Evolutionary conservation across 2,888 invertebrate species (phyloP).

Genomic region (Agrilus mali): DNA sequence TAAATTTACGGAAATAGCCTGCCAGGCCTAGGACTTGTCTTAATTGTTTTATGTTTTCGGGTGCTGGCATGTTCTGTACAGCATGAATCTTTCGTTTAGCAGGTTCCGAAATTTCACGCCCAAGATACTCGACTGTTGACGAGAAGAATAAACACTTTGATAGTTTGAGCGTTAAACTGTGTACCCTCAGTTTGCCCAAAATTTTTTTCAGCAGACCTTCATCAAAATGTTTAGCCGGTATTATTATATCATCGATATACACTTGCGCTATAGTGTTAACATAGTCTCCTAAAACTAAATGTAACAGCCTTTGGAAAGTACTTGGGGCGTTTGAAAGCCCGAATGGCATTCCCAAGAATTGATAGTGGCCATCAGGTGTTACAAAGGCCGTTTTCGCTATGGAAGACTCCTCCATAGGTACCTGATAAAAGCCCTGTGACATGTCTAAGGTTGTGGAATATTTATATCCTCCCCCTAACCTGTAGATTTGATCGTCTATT

Average conservation of each 20-base stretch:
- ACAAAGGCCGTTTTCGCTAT: slow-evolving; percentile 1
- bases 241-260: slow-evolving; percentile 12
- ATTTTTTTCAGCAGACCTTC: slow-evolving; percentile 12
- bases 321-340: not conserved
- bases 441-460: slow-evolving; percentile 3
- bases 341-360: too few relatives aligned
- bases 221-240: slow-evolving; percentile 10
- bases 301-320: slow-evolving; percentile 1
- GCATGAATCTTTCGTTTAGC: too few relatives aligned
- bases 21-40: slow-evolving; percentile 5
- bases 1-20: slow-evolving; percentile 3
- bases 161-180: too few relatives aligned
- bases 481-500: slow-evolving; percentile 3
- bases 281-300: slow-evolving; percentile 1
- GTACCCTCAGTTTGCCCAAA: too few relatives aligned
- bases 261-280: slow-evolving; percentile 2
- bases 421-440: slow-evolving; percentile 1
- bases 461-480: not conserved
- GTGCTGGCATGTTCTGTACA: slow-evolving; percentile 1
- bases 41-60: slow-evolving; percentile 5
- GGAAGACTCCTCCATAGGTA: slow-evolving; percentile 7
- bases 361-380: too few relatives aligned
- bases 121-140: too few relatives aligned
- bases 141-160: too few relatives aligned
- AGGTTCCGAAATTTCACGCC: too few relatives aligned